Base-by-base conservation (phyloP, 2,888 invertebrate species). In the Osmoderma eremita region DNA sequence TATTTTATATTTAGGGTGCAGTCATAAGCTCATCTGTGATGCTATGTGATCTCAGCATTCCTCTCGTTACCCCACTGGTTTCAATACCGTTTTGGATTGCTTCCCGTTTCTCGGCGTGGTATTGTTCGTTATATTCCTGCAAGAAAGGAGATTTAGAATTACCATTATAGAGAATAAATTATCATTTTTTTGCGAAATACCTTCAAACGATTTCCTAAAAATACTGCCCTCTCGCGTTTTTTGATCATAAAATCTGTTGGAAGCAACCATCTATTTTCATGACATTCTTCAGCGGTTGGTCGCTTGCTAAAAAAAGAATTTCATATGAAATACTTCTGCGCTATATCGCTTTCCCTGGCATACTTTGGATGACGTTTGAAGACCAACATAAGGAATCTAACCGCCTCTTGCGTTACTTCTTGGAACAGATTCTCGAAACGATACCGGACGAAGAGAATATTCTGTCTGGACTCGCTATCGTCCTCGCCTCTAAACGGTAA, bases 211-310 rank as follows among this genome's bases (percentile, higher is more conserved):
- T 89, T 91, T 69, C 94, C 93, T 65, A 93, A 85, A 85, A 97
- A 97, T 70, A 92, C 86, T 24, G 94, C 92, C 65, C 94, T 86
- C 81, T 97, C 96, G 36, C 97, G 87, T 81, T 95, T 94, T 83
- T 92, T 93, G 76, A 95, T 92, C 92, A 97, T 95, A 80, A 91
- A 94, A 81, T 97, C 96, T 39, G 93, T 92, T 45, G 94, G 92
- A 75, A 94, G 87, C 65, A 99, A 87, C 98, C 98, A 98, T 81
- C 97, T 90, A 83, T 98, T 97, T 80, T 97, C 97, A 80, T 94
- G 88, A 77, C 96, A 96, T 82, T 98, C 98, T 81, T 97, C 97
- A 0, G 94, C 91, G 51, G 92, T 89, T 71, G 98, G 96, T 77
- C 98, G 88, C 88, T 98, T 97, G 74, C 95, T 95, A 78, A 63